phyloP scores from a whole-genome alignment of 2,797 vertebrate genomes.

The Ptychobarbus kaznakovi region DNA sequence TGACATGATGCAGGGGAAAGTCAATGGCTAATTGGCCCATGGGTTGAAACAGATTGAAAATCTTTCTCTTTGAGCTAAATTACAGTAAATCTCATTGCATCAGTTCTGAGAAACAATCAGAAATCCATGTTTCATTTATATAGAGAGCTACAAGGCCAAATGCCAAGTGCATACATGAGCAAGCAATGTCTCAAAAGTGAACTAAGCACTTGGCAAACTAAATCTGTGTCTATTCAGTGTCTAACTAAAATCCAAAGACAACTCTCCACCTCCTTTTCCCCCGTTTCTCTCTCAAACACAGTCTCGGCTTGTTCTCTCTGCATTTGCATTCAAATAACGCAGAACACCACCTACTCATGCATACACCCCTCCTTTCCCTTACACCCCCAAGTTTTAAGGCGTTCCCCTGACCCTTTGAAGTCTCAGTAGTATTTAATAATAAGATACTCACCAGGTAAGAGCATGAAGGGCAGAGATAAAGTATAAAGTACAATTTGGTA shows the following conservation, averaged over 20 bases:
- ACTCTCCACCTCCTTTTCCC: constrained; percentile 66
- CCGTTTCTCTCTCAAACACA: constrained; percentile 46
- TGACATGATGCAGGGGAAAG: constrained; percentile 75
- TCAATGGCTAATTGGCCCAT: constrained; percentile 59
- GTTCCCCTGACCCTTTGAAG: constrained; percentile 5
- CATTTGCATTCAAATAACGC: constrained; percentile 84
- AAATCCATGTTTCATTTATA: constrained; percentile 23
- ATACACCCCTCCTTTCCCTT: constrained; percentile 71
- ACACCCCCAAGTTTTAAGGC: constrained; percentile 38
- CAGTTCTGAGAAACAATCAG: constrained; percentile 19
- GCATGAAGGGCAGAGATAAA: not conserved
- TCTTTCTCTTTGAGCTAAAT: constrained; percentile 32
- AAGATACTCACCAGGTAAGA: not conserved
- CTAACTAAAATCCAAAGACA: constrained; percentile 67
- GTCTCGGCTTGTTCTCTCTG: constrained; percentile 78
- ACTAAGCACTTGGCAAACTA: constrained; percentile 44
- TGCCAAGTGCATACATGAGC: constrained; percentile 40
- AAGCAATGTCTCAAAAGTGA: constrained; percentile 43
- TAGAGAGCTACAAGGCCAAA: constrained; percentile 26
- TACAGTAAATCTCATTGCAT: constrained; percentile 13
- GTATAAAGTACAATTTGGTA: not conserved
- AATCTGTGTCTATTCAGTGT: constrained; percentile 47
- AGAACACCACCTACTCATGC: constrained; percentile 66
- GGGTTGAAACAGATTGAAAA: constrained; percentile 25
- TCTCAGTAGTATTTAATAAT: not conserved